A percentile compares a stretch with the other conserved stretches of the same genome.
These are phyloP conservation scores for Patella ulyssiponensis DNA, from an alignment of 2,888 invertebrate genomes.

Conservation along the genomic window DNA sequence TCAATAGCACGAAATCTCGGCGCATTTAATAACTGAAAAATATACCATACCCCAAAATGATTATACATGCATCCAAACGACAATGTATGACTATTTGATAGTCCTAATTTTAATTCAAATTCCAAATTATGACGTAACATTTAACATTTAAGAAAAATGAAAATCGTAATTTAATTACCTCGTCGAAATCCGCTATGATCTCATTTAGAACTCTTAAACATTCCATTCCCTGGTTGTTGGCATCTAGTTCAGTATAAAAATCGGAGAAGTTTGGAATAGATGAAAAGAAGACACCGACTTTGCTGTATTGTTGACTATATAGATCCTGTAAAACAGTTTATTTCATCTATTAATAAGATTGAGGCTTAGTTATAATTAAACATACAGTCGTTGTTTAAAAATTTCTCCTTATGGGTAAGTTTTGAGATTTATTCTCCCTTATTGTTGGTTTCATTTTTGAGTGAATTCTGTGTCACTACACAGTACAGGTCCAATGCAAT, in stretches of 20 bases:
- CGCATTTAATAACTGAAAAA: constrained; percentile 82
- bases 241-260: constrained; percentile 92
- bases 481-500: no score
- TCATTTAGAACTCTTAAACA: constrained; percentile 90
- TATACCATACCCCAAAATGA: no score
- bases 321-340: constrained; percentile 79
- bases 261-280: constrained; percentile 95
- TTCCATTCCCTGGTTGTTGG: constrained; percentile 92
- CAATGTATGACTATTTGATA: no score
- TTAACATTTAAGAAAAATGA: neutral
- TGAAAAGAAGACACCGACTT: constrained; percentile 92
- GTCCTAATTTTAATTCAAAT: neutral
- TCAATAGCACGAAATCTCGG: constrained; percentile 89
- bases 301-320: constrained; percentile 92
- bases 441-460: no score
- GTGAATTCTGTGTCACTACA: no score
- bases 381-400: no score
- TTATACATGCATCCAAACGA: no score
- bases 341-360: no score
- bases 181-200: constrained; percentile 94
- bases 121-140: neutral
- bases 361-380: no score
- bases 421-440: no score
- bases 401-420: no score
- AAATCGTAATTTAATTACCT: constrained; percentile 75